Base-by-base conservation (phyloP, 2,888 invertebrate genomes). In the Eudemis profundana region DNA sequence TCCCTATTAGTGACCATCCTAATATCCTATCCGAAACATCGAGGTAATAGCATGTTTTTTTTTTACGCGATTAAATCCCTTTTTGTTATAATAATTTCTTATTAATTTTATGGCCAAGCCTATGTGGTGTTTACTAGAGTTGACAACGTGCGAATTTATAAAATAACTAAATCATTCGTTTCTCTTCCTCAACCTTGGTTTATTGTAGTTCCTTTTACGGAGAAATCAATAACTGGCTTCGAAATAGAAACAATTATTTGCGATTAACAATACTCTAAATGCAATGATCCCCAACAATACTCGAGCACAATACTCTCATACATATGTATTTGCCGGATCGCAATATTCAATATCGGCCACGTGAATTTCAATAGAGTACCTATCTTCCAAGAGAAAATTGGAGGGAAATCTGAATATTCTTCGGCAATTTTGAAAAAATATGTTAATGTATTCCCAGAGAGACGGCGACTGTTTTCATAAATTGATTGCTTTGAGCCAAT, bases 401-500 rank as follows among this genome's bases (percentile, higher is more conserved):
- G 79, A 86, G 78, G 79, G 75, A 83, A 82, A 86, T 88, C 86
- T 88, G 87, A 89, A 90, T 90, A 90, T 89, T 88, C 89, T 76
- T 77, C 79, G 79, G 75, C 81, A 83, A 84, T 87, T 85, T 83
- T 74, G 78, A 83, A 85, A 86, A 88, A 87, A 83, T 84, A 87
- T 89, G 87, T 81, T 86, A 89, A 89, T 89, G 79, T 86, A 84
- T 87, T 85, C 86, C 74, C 75, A 72, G 75, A 77, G 79, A 78
- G 79, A 81, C 73, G 73, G 77, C 72, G 84, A 84, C 84, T 82
- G 85, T 87, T 87, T 87, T 86, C 85, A 85, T 86, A 88, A 89
- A 86, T 86, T 87, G 86, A 87, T 87, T 87, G 84, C 82, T 81
- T 79, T 75, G 73, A 74, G 76, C 78, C 82, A 81, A 86, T 87